A percentile compares a stretch with the other conserved stretches of the same genome.
Conservation (phyloP, 2,797 vertebrate species). For the Amblyraja radiata region DNA sequence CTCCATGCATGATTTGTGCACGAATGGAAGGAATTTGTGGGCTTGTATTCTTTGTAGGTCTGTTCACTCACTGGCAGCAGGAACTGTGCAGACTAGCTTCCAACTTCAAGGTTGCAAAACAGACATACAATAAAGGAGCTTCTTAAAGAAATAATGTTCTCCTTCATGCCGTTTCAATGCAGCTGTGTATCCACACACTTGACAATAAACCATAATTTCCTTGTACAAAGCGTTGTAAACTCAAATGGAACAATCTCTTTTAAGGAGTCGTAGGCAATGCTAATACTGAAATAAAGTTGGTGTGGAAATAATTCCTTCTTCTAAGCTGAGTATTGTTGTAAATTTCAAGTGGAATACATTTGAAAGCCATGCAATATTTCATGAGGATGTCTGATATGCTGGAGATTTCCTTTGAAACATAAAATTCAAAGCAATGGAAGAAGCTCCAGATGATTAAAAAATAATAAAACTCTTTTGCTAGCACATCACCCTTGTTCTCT, state of each 20-base stretch:
- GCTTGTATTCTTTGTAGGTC: no score
- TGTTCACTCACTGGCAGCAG: not conserved
- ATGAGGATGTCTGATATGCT: not conserved
- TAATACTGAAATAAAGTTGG: not conserved
- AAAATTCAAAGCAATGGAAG: slow-evolving; percentile 31
- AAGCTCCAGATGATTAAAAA: slow-evolving; percentile 21
- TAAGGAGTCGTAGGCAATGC: not conserved
- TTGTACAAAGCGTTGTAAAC: not conserved
- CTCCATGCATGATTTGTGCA: no score
- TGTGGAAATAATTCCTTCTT: not conserved
- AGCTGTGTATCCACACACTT: not conserved
- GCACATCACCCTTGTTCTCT: not conserved
- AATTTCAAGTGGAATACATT: slow-evolving; percentile 15
- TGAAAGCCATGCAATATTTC: slow-evolving; percentile 11
- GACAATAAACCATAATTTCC: not conserved
- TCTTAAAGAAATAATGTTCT: not conserved
- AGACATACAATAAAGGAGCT: not conserved
- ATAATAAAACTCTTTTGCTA: slow-evolving; percentile 23
- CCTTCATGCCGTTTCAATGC: not conserved
- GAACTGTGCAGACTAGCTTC: not conserved
- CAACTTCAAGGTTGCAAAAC: not conserved
- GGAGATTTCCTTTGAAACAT: slow-evolving; percentile 15
- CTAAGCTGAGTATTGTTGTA: not conserved
- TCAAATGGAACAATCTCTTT: slow-evolving; percentile 31
- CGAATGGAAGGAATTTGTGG: no score